phyloP scores from a whole-genome alignment of 1,140 invertebrate genomes.

The Caerostris darwini region DNA sequence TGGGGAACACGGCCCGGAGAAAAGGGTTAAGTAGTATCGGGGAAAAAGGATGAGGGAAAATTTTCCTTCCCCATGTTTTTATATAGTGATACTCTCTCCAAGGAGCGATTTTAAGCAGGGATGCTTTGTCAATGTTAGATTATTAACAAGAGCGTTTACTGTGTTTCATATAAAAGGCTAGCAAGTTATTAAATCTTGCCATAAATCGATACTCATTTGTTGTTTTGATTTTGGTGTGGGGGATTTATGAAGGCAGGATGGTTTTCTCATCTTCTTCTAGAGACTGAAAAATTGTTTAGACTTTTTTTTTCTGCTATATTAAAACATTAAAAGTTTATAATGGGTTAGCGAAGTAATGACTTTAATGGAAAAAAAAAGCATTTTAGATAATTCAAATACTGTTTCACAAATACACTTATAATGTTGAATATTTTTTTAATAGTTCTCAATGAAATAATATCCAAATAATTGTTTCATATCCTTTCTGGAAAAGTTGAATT shows the following conservation, averaged over 20 bases:
- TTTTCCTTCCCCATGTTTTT: background rate
- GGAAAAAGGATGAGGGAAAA: background rate
- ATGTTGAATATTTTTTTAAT: too few relatives aligned
- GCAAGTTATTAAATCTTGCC: background rate
- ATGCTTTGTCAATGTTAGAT: constrained; percentile 20
- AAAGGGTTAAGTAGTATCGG: constrained; percentile 56
- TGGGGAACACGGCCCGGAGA: constrained; percentile 50
- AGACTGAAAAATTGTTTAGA: background rate
- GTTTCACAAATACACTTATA: too few relatives aligned
- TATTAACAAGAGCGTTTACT: constrained; percentile 27
- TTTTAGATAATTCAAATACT: too few relatives aligned
- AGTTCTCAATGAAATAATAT: too few relatives aligned
- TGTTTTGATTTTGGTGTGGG: background rate
- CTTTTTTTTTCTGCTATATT: too few relatives aligned
- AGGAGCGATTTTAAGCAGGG: constrained; percentile 1
- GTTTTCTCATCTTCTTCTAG: background rate
- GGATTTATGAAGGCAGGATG: background rate
- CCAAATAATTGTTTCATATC: too few relatives aligned
- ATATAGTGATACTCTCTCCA: constrained; percentile 13
- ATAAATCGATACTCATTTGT: background rate
- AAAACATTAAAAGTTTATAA: too few relatives aligned
- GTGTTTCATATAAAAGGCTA: background rate
- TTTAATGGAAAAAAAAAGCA: too few relatives aligned
- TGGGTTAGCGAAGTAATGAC: too few relatives aligned
- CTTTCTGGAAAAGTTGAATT: too few relatives aligned